Evolutionary conservation across 2,888 invertebrate species (phyloP), one percentile per base, ranked within the genome.

Genomic region (Pollenia labialis): DNA sequence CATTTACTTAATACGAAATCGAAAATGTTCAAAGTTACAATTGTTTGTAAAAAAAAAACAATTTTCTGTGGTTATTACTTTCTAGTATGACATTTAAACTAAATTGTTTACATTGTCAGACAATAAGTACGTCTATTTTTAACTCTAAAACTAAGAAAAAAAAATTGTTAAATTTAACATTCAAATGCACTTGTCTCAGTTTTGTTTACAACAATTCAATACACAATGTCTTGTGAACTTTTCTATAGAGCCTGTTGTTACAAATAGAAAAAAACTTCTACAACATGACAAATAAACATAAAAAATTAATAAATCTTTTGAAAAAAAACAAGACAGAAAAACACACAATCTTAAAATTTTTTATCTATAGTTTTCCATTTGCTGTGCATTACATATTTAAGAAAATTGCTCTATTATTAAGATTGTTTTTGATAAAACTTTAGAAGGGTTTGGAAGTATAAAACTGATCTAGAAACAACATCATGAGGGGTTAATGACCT

Each of bases 401-500:
- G 10, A 14, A 68, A 71, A 71, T 10, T 50, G 42, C 46, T 72
- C 44, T 46, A 40, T 81, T 81, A 64, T 16, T 58, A 23, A 6
- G 1, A 52, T 62, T 81, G n/a, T 46, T 77, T 44, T 72, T n/a
- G 52, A 18, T 54, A 32, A 32, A 32, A 32, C 40, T 74, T 81
- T 58, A 50, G 68, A 81, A 75, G 68, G 68, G 68, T 1, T 72
- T 68, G 2, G 4, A 12, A 54, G 32, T 16, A 66, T 7, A 12
- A 72, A 42, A 18, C 3, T 54, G 23, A 48, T 62, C 23, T 40
- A 74, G 44, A 58, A 72, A 16, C 8, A 56, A 42, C 7, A 46
- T n/a, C 16, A 74, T 40, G 16, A 52, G 12, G 14, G 81, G 85
- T 81, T 72, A 85, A 75, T 68, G 72, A 71, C 85, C 85, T 68